phyloP scores from a whole-genome alignment of 2,888 invertebrate species.

The Celastrina argiolus region DNA sequence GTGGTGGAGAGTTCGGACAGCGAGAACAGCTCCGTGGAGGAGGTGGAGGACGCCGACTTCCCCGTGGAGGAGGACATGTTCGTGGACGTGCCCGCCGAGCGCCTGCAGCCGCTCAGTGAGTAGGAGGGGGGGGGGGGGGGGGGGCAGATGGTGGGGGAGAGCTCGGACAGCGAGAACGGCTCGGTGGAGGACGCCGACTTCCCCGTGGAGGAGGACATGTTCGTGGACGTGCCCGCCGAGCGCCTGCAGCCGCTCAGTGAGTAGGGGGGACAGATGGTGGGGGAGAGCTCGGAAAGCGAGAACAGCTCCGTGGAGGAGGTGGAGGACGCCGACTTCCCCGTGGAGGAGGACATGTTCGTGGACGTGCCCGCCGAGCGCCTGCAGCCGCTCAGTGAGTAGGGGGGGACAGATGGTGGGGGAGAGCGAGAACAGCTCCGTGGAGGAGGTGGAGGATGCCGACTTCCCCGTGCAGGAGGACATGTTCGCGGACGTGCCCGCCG shows the following conservation, averaged over 20 bases:
- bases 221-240: slow-evolving; percentile 84
- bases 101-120: slow-evolving; percentile 87
- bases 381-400: slow-evolving; percentile 87
- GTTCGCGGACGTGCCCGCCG: slow-evolving; percentile 85
- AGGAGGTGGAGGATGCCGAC: slow-evolving; percentile 92
- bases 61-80: slow-evolving; percentile 93
- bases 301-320: slow-evolving; percentile 90
- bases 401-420: no score
- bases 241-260: slow-evolving; percentile 87
- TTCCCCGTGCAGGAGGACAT: slow-evolving; percentile 92
- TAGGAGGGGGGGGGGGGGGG: no score
- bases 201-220: slow-evolving; percentile 91
- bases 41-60: slow-evolving; percentile 92
- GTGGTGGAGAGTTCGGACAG: slow-evolving; percentile 82
- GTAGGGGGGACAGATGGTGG: slow-evolving; percentile 79
- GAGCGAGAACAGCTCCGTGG: slow-evolving; percentile 85
- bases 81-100: slow-evolving; percentile 83
- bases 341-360: slow-evolving; percentile 92
- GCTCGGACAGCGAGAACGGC: slow-evolving; percentile 84
- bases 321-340: slow-evolving; percentile 90
- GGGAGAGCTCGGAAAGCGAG: slow-evolving; percentile 82
- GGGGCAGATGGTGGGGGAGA: no score
- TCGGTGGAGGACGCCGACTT: slow-evolving; percentile 91
- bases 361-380: slow-evolving; percentile 84
- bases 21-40: slow-evolving; percentile 87